Conservation (phyloP, 2,888 invertebrate species). For the Atrina japonica region DNA sequence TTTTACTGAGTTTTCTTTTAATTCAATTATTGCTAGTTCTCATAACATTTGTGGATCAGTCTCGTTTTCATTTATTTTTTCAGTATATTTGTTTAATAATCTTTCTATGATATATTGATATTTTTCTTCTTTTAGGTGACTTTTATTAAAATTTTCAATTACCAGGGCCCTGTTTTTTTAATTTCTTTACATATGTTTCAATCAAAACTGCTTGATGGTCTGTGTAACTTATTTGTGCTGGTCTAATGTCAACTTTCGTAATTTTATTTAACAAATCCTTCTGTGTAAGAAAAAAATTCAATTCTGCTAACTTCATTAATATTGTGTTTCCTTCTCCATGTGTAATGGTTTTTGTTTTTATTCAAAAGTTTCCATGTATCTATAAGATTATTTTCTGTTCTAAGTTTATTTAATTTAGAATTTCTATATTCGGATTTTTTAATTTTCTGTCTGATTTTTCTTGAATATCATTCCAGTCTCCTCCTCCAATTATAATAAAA, state of each 20-base stretch:
- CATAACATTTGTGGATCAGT: not conserved
- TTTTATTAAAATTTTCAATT: slow-evolving; percentile 20
- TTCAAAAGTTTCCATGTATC: not conserved
- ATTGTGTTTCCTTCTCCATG: slow-evolving; percentile 6
- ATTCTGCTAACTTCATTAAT: slow-evolving; percentile 9
- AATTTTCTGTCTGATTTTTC: not conserved
- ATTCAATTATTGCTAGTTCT: not conserved
- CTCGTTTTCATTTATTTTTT: slow-evolving; percentile 15
- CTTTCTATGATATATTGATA: slow-evolving; percentile 12
- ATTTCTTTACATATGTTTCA: not conserved
- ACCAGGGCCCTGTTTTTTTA: slow-evolving; percentile 11
- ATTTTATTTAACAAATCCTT: slow-evolving; percentile 9
- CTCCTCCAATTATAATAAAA: not conserved
- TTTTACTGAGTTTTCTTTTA: slow-evolving; percentile 5
- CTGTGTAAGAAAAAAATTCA: not conserved
- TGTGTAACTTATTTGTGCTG: not conserved
- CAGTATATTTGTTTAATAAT: not conserved
- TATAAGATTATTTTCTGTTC: slow-evolving; percentile 1
- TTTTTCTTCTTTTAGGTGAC: slow-evolving; percentile 1
- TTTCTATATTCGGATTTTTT: not conserved
- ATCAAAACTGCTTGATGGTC: slow-evolving; percentile 16
- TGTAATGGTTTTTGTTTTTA: slow-evolving; percentile 4
- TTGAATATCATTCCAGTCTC: slow-evolving; percentile 11
- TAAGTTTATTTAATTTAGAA: not conserved
- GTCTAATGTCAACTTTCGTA: slow-evolving; percentile 7